phyloP scores from a whole-genome alignment of 2,797 vertebrate species.

The Novumbra hubbsi region DNA sequence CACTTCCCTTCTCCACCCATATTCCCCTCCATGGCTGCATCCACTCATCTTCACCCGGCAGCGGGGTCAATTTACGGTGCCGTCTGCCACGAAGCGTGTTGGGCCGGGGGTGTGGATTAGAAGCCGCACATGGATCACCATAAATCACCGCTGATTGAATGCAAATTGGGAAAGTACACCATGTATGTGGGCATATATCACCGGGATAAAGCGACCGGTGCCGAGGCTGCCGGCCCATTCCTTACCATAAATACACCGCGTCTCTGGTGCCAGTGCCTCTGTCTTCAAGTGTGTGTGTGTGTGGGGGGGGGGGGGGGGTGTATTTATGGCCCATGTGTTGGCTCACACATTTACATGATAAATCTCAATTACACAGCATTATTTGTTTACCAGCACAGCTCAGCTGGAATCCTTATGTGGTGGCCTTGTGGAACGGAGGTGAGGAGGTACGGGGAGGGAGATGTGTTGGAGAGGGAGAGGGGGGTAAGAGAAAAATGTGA shows the following conservation, averaged over 20 bases:
- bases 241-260: conserved; percentile 47
- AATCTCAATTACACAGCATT: conserved; percentile 75
- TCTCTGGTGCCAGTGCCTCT: neutral
- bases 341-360: conserved; percentile 71
- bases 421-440: conserved; percentile 55
- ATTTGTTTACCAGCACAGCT: conserved; percentile 68
- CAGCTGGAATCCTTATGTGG: conserved; percentile 63
- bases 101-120: conserved; percentile 66
- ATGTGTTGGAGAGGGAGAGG: neutral
- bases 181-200: conserved; percentile 68
- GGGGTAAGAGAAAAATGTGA: neutral
- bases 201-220: conserved; percentile 59
- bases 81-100: conserved; percentile 64
- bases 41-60: conserved; percentile 50
- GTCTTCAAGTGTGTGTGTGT: neutral
- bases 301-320: conserved; percentile 32
- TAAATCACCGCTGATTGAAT: conserved; percentile 76
- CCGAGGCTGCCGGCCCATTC: conserved; percentile 33
- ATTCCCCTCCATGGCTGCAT: conserved; percentile 7
- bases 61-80: conserved; percentile 71
- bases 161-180: conserved; percentile 73
- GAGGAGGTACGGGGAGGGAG: neutral
- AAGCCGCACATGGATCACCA: conserved; percentile 64
- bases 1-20: no score
- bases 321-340: conserved; percentile 61